Base-by-base conservation (phyloP, 1,140 invertebrate species). In the Mya arenaria region DNA sequence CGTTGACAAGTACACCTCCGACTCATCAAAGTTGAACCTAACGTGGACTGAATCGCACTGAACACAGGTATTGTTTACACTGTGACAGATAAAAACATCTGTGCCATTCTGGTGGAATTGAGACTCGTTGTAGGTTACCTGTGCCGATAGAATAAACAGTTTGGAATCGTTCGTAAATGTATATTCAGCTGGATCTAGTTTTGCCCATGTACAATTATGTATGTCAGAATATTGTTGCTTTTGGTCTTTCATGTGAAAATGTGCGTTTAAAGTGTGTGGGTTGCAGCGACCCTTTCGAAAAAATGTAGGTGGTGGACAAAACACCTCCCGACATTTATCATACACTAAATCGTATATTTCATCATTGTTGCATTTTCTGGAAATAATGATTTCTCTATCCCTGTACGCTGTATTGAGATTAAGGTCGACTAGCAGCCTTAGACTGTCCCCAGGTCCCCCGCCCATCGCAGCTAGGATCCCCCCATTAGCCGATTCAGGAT, bases 151-250 rank as follows among this genome's bases (percentile, higher is more conserved):
- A n/a, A n/a, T 56, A 71, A 65, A 39, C 30, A 32, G 30, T 6
- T 37, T 17, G 25, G 25, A n/a, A 1, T 56, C 69, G 13, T 83
- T 52, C 36, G 79, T 62, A 37, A 55, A n/a, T 60, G 13, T 58
- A 58, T 5, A 30, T 39, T 34, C 55, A 28, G n/a, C 44, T 32
- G 4, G 44, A 30, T n/a, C 39, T 17, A 66, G 44, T 17, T 36
- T 39, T 19, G 30, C 3, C 32, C 52, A 75, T 17, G 55, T 19
- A 17, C 17, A 65, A 63, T 44, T 17, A 34, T 41, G n/a, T 63
- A 28, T 34, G 32, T 69, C 63, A 36, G 34, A n/a, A 15, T 36
- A 36, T 15, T 23, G 30, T 13, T 4, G n/a, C n/a, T n/a, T n/a
- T n/a, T n/a, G n/a, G n/a, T n/a, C n/a, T n/a, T n/a, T n/a, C n/a